Percentiles rank a stretch among this genome's conserved stretches.
Conservation (phyloP, 2,888 invertebrate species). For the Lottia scabra region DNA sequence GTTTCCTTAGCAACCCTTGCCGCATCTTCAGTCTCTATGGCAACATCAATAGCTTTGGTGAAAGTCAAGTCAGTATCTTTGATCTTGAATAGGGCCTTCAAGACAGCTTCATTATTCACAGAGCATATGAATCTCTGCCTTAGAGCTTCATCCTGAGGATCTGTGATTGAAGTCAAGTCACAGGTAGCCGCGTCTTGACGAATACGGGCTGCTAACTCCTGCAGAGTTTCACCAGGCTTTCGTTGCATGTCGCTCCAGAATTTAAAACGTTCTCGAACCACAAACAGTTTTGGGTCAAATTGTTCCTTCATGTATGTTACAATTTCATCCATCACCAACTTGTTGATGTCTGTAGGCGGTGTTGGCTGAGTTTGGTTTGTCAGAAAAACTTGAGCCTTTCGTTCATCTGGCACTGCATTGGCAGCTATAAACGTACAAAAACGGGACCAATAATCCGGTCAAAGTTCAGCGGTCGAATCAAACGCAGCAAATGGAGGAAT, state of each 20-base stretch:
- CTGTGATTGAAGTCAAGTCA: constrained; percentile 8
- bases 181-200: constrained; percentile 12
- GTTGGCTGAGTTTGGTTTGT: neutral
- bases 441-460: constrained; percentile 9
- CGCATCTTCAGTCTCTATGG: constrained; percentile 11
- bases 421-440: constrained; percentile 4
- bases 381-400: constrained; percentile 1
- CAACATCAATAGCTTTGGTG: constrained; percentile 5
- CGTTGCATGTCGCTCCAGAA: constrained; percentile 11
- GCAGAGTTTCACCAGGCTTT: constrained; percentile 8
- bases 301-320: neutral
- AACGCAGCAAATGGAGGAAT: too few relatives aligned
- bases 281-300: constrained; percentile 1
- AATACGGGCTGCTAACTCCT: constrained; percentile 9
- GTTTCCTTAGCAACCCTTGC: constrained; percentile 1
- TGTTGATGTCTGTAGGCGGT: constrained; percentile 11
- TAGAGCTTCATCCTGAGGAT: constrained; percentile 8
- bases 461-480: neutral
- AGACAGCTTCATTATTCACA: neutral
- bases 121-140: constrained; percentile 6
- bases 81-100: constrained; percentile 1
- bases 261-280: constrained; percentile 11
- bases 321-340: neutral
- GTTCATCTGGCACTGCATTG: neutral
- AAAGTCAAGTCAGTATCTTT: constrained; percentile 4